Evolutionary conservation across 2,113 vertebrate species (phyloP), one percentile per base, ranked within the genome.

Genomic region (Oncorhynchus tshawytscha): DNA sequence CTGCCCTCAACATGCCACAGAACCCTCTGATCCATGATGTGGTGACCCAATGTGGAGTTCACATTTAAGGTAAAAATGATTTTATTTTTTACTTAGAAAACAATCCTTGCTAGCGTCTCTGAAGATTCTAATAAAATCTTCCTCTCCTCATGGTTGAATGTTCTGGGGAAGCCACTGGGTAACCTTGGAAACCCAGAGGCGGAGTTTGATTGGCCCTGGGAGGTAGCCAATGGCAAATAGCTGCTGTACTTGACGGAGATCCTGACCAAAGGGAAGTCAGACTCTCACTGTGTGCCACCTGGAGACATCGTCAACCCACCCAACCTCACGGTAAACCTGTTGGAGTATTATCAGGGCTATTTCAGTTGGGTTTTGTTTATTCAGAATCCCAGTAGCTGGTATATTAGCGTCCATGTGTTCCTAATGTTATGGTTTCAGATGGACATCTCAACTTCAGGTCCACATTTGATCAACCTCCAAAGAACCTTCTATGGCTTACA

Each of bases 171-270:
- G 66, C 90, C 94, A 0, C 90, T 96, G 77, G 91, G 90, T 11
- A 57, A 64, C 66, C 83, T 94, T n/a, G 94, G 94, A 27, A 89
- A 91, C 77, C 91, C 97, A 67, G 76, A 90, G 77, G 85, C 99
- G 71, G 93, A 92, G n/a, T 93, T 98, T 1, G 88, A 95, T 74
- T 99, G 97, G 97, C 97, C 97, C 0, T 91, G 89, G 9, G 94
- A 96, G 85, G 90, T 93, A n/a, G 76, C 88, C 84, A 97, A 94
- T 1, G 96, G 95, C 70, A 99, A 99, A 69, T 96, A 96, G 96
- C 92, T 99, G 48, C 90, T 99, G 5, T 99, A 99, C 77, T 92
- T 96, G 7, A 91, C 94, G 0, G 92, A 95, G 83, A 95, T 99
- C 73, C 78, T 87, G 4, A 29, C 89, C 80, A 84, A 82, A 5